Percentiles rank a stretch among this genome's conserved stretches.
phyloP scores from a whole-genome alignment of 2,888 invertebrate genomes.

The Teleiodes luculella region DNA sequence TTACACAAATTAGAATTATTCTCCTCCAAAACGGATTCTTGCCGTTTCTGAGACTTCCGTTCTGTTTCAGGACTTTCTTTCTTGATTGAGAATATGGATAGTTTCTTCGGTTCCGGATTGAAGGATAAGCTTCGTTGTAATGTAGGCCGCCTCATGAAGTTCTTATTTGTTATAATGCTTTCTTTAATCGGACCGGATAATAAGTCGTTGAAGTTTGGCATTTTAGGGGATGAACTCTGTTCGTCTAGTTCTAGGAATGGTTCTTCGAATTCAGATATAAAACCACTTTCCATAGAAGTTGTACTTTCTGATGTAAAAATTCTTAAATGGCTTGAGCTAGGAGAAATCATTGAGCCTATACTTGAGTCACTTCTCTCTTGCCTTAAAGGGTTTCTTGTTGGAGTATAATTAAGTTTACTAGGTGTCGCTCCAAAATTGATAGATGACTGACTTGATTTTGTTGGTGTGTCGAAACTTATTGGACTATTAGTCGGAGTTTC shows the following conservation, averaged over 20 bases:
- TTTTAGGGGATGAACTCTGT: slow-evolving; percentile 60
- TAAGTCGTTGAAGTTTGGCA: slow-evolving; percentile 58
- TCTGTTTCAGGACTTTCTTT: slow-evolving; percentile 39
- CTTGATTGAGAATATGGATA: slow-evolving; percentile 50
- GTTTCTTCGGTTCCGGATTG: slow-evolving; percentile 47
- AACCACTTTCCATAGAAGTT: slow-evolving; percentile 67
- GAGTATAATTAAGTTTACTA: not conserved
- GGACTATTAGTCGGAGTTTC: slow-evolving; percentile 46
- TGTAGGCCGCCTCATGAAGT: slow-evolving; percentile 37
- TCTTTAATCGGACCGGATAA: slow-evolving; percentile 61
- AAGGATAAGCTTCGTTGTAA: slow-evolving; percentile 56
- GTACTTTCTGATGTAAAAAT: slow-evolving; percentile 59
- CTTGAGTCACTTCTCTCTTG: slow-evolving; percentile 58
- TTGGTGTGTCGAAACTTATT: slow-evolving; percentile 29
- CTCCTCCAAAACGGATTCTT: slow-evolving; percentile 69
- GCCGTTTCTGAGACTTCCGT: slow-evolving; percentile 76
- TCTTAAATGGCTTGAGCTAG: slow-evolving; percentile 41
- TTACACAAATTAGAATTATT: slow-evolving; percentile 50
- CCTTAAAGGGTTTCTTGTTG: slow-evolving; percentile 36
- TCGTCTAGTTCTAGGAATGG: slow-evolving; percentile 58
- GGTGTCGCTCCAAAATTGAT: not conserved
- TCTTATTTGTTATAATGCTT: slow-evolving; percentile 37
- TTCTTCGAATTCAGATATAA: slow-evolving; percentile 69
- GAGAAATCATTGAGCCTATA: slow-evolving; percentile 50
- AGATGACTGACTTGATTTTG: not conserved